A percentile compares a stretch with the other conserved stretches of the same genome.
Evolutionary conservation across 2,888 invertebrate species (phyloP).

Genomic region (Conomelus anceps): DNA sequence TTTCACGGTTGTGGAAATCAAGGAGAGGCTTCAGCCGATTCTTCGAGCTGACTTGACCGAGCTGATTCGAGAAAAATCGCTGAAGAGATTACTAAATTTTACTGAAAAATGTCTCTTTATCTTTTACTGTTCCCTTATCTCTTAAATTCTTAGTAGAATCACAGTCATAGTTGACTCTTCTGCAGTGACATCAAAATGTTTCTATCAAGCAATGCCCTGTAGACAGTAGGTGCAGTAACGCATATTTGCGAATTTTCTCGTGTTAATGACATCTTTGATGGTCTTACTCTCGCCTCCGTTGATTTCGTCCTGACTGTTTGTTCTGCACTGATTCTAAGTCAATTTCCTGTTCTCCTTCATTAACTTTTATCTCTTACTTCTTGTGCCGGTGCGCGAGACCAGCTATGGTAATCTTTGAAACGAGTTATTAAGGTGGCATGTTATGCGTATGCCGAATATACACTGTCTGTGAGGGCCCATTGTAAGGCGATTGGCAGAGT

Average conservation of each 20-base stretch:
- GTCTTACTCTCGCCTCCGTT: neutral
- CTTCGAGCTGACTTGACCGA: no score
- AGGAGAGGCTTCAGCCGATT: no score
- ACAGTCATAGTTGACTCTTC: no score
- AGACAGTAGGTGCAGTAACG: neutral
- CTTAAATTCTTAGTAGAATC: no score
- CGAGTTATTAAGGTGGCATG: neutral
- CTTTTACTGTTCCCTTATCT: no score
- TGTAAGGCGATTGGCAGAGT: neutral
- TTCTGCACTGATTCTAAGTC: neutral
- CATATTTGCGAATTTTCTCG: neutral
- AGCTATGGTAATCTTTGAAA: neutral
- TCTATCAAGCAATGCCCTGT: neutral
- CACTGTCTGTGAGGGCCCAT: neutral
- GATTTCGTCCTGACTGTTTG: neutral
- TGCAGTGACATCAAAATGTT: neutral
- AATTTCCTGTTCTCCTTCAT: neutral
- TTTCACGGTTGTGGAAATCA: no score
- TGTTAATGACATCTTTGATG: neutral
- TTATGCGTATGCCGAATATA: neutral
- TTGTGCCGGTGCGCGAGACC: neutral
- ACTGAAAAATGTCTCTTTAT: no score
- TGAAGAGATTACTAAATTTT: no score
- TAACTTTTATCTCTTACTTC: neutral
- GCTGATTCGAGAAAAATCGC: no score